These are phyloP conservation scores for Ladona fulva DNA, from an alignment of 1,140 invertebrate species.

Conservation along the genomic window DNA sequence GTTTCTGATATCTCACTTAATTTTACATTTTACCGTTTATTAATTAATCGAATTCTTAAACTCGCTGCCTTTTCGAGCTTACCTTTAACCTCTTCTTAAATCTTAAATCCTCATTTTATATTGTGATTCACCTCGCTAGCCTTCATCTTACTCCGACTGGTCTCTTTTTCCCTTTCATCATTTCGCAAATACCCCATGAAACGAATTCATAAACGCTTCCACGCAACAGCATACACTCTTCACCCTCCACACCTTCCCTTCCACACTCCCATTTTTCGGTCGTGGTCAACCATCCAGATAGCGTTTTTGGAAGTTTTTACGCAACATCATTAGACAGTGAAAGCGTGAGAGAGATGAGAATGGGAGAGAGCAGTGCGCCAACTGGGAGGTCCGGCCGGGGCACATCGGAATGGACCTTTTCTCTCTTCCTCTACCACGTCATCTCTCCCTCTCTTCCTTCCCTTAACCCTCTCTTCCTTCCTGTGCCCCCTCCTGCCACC, in stretches of 20 bases:
- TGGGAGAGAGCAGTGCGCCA: neutral
- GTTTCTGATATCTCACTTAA: too few species aligned
- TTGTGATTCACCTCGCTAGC: too few species aligned
- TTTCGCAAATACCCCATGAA: too few species aligned
- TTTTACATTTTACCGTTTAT: too few species aligned
- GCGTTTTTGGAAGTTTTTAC: neutral
- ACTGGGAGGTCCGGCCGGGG: neutral
- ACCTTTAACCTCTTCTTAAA: too few species aligned
- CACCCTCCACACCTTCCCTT: neutral
- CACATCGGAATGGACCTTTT: neutral
- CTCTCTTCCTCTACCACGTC: neutral
- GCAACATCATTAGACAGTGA: constrained; percentile 5
- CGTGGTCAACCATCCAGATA: neutral
- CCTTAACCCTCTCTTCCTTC: neutral
- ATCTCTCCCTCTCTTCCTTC: neutral
- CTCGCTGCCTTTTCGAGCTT: too few species aligned
- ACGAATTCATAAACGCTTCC: too few species aligned
- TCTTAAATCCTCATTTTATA: too few species aligned
- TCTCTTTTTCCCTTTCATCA: too few species aligned
- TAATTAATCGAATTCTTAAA: too few species aligned
- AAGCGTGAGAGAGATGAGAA: neutral
- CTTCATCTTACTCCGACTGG: too few species aligned
- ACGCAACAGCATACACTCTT: neutral
- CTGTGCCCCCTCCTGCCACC: neutral
- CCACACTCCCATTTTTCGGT: neutral